Percentiles rank a stretch among this genome's conserved stretches.
Conservation (phyloP, 2,888 invertebrate genomes). For the Griposia aprilina region DNA sequence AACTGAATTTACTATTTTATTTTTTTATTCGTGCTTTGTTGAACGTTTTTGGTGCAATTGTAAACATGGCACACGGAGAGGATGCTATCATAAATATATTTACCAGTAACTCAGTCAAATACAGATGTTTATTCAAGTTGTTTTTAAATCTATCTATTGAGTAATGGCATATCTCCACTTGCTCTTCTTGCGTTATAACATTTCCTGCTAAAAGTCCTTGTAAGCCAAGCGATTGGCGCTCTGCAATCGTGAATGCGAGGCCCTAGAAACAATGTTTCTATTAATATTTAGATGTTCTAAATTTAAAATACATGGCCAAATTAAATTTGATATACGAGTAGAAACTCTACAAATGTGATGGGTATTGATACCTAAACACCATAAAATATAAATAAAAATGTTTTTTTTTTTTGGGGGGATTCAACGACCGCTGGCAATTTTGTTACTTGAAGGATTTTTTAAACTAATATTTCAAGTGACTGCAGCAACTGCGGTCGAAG, state of each 20-base stretch:
- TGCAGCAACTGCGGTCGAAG: too few relatives aligned
- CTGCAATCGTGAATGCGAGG: conserved; percentile 97
- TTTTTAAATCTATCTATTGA: conserved; percentile 96
- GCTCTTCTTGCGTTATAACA: conserved; percentile 96
- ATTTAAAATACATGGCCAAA: background rate
- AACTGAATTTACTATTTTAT: background rate
- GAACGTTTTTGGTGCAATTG: background rate
- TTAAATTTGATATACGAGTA: too few relatives aligned
- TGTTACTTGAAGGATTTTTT: too few relatives aligned
- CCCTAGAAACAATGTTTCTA: conserved; percentile 91
- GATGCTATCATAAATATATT: background rate
- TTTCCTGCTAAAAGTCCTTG: conserved; percentile 97
- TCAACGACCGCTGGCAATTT: too few relatives aligned
- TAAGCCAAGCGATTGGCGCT: conserved; percentile 97
- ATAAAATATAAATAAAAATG: too few relatives aligned
- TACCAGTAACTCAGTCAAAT: conserved; percentile 95
- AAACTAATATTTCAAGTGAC: too few relatives aligned
- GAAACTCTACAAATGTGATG: too few relatives aligned
- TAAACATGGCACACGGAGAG: background rate
- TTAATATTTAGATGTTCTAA: background rate
- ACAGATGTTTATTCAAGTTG: conserved; percentile 97
- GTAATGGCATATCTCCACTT: conserved; percentile 95
- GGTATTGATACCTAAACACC: too few relatives aligned
- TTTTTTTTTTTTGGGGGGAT: too few relatives aligned
- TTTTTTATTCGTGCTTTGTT: background rate